A percentile compares a stretch with the other conserved stretches of the same genome.
Evolutionary conservation across 2,113 vertebrate genomes (phyloP).

Genomic region (Hepsetus odoe): DNA sequence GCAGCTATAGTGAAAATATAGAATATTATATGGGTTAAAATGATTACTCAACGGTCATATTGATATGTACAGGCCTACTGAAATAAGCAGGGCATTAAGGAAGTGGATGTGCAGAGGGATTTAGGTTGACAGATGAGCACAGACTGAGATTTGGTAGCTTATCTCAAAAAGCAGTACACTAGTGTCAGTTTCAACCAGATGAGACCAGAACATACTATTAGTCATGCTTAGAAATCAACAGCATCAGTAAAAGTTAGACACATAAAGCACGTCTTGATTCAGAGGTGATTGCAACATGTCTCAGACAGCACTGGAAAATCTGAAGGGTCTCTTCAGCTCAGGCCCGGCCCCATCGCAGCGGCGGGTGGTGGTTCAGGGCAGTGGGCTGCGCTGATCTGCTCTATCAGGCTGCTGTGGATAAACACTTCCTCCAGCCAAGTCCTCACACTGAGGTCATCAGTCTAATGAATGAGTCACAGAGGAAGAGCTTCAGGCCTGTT

Average conservation of each 20-base stretch:
- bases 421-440: slow-evolving; percentile 42
- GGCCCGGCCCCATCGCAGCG: background rate
- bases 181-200: slow-evolving; percentile 13
- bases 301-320: background rate
- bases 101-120: background rate
- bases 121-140: background rate
- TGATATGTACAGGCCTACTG: too few relatives aligned
- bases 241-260: background rate
- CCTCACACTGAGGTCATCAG: slow-evolving; percentile 36
- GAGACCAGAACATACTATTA: background rate
- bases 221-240: slow-evolving; percentile 4
- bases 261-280: background rate
- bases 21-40: background rate
- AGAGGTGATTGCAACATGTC: slow-evolving; percentile 6
- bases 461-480: slow-evolving; percentile 45
- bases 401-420: background rate
- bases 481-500: slow-evolving; percentile 37
- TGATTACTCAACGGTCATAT: too few relatives aligned
- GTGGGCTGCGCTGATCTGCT: slow-evolving; percentile 1
- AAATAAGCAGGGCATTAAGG: too few relatives aligned
- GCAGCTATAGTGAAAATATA: too few relatives aligned
- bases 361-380: slow-evolving; percentile 15
- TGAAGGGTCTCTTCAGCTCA: background rate
- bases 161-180: slow-evolving; percentile 13
- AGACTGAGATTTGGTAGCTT: background rate